Base-by-base conservation (phyloP, 2,113 vertebrate species). In the Spheniscus mendiculus region DNA sequence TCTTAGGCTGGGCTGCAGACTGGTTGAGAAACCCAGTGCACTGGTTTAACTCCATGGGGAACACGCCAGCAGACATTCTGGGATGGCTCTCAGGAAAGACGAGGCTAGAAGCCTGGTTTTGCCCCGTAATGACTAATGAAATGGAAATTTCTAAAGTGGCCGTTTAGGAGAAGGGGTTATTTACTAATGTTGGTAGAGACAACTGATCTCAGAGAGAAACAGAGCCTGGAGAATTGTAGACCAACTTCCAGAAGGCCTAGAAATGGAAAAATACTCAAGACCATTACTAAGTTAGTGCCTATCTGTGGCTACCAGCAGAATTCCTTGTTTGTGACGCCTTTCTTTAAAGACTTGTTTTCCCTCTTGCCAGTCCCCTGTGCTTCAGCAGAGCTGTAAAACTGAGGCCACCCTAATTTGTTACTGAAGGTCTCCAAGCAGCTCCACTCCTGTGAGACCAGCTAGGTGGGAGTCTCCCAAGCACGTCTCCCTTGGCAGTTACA, bases 81-180 rank as follows among this genome's bases (percentile, higher is more conserved):
- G 42, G 34, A 3, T 38, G 53, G 49, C n/a, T 36, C 8, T 16
- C 0, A 4, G 59, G 10, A 20, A 25, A 11, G 32, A 45, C 12
- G 19, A 16, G 2, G 10, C n/a, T 45, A 38, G 18, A 26, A 44
- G 27, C 30, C 3, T 45, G 58, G 6, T 6, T 58, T 66, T 61
- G 40, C 12, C 36, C n/a, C 0, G 0, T 10, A 5, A 18, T 65
- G 15, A 19, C 30, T 53, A 36, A 12, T 44, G 27, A 80, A 32
- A 15, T 22, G 36, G 76, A 12, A 27, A 21, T 70, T 65, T 74
- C 47, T 47, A 1, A 38, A 62, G 61, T 3, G 19, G 17, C 23
- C 0, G 0, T 56, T 71, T 26, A 53, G 63, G 36, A 70, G 29
- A 61, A 9, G 40, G 32, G 12, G 8, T 56, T 38, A 56, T 67